These are phyloP conservation scores for Helicorthomorpha holstii DNA, from an alignment of 1,140 invertebrate species.

Conservation along the genomic window DNA sequence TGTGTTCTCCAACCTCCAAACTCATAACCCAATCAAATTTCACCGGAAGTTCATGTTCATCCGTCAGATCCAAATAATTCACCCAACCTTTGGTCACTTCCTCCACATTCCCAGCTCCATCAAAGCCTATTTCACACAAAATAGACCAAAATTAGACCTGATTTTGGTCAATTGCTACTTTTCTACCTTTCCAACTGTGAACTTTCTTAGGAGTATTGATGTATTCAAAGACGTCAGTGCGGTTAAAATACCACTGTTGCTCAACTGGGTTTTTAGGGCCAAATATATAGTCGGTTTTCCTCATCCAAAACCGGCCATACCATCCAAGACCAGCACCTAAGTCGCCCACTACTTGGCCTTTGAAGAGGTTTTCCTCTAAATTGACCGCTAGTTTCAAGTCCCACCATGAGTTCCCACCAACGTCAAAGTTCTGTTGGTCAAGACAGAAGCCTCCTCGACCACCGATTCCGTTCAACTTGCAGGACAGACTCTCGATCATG, in stretches of 20 bases:
- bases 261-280: neutral
- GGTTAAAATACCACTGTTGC: neutral
- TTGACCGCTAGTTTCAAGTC: neutral
- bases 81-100: slow-evolving; percentile 5
- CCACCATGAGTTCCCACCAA: slow-evolving; percentile 3
- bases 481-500: slow-evolving; percentile 3
- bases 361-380: neutral
- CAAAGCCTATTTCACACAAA: slow-evolving; percentile 8
- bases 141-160: neutral
- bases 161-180: neutral
- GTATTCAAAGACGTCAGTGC: neutral
- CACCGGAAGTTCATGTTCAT: neutral
- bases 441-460: slow-evolving; percentile 4
- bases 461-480: neutral
- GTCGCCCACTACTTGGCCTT: neutral
- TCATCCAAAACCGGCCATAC: slow-evolving; percentile 2
- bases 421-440: neutral
- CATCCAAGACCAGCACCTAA: slow-evolving; percentile 5
- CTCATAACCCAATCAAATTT: slow-evolving; percentile 11
- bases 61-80: slow-evolving; percentile 2
- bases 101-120: slow-evolving; percentile 8
- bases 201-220: neutral
- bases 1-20: slow-evolving; percentile 12
- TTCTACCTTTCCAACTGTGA: neutral
- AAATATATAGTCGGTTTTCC: neutral